Evolutionary conservation across 2,888 invertebrate species (phyloP), one percentile per base, ranked within the genome.

Genomic region (Gibbula magus): DNA sequence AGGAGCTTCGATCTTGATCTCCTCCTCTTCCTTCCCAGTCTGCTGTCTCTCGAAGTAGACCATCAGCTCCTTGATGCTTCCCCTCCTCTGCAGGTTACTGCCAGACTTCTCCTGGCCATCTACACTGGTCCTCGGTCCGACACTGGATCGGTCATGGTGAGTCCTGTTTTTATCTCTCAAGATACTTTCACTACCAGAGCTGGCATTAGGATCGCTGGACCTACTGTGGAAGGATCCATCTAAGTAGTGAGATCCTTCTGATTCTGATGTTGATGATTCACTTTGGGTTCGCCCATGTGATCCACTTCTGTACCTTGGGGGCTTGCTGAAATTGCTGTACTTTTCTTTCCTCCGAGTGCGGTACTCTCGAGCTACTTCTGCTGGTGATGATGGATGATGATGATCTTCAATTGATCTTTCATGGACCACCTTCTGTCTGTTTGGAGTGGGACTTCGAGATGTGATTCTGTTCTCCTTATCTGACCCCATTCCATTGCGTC

Each of bases 1-100:
- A 35, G 77, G 53, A 13, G 75, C 29, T 7, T 81, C 73, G 18
- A 25, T 61, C 45, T 75, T 61, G 2, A 32, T 35, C 79, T 54
- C 74, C 77, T 66, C 82, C 79, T 74, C 79, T 51, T 70, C 79
- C 52, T 79, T 78, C 67, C 22, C 75, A 45, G 70, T 82, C 81
- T 74, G 83, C 84, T 56, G 84, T 83, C 80, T 87, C 82, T 91
- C 90, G 82, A 91, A 91, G 61, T 88, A 85, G 77, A 89, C 86
- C 77, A 85, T 84, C 39, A 91, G 80, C 81, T 91, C 91, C 79
- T 90, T 90, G 77, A 91, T 91, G 84, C 91, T 91, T n/a, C 89
- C 90, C 70, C 88, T 82, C 8, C 90, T 83, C 81, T 90, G 87
- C 67, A 87, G 84, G 73, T 85, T 83, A 10, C 67, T 54, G 22